Evolutionary conservation across 1,140 invertebrate species (phyloP), one percentile per base, ranked within the genome.

Genomic region (Caenorhabditis remanei): DNA sequence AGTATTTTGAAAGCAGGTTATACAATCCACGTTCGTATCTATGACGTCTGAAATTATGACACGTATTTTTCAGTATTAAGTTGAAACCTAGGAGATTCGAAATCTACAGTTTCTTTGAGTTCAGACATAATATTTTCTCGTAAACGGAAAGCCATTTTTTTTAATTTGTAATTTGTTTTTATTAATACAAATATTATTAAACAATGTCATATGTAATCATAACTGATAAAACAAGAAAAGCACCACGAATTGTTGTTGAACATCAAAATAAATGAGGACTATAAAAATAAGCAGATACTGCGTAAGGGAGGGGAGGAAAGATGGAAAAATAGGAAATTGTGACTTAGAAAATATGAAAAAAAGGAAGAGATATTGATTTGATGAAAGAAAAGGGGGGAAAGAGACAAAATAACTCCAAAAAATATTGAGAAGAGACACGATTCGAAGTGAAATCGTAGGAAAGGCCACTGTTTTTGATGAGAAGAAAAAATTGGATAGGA

Each of bases 231-330:
- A 79, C 71, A 79, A 50, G 46, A 79, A 79, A 79, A 79, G 71
- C 71, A 79, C 71, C 71, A 79, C 71, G 71, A 79, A 79, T 79
- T 79, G 71, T 79, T 79, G 71, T 50, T 79, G 71, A 79, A 79
- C 16, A 79, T 79, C 71, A 79, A 79, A 79, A 79, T 79, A 79
- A 79, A 79, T 79, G 71, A 79, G 71, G 19, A 50, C 19, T 71
- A 71, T n/a, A 71, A 71, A 24, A 16, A 50, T 50, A 53, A 48
- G 43, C 67, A 46, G 67, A 71, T 71, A 48, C 40, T 50, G 46
- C 43, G 21, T 79, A 50, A 50, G 53, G 46, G n/a, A 32, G 8
- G n/a, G 46, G n/a, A 11, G 71, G 40, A 41, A 24, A 14, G 40
- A 13, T 41, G 41, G n/a, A 48, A 19, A 16, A 13, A 40, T 21